Conservation (phyloP, 2,888 invertebrate species). For the Lycaena phlaeas region DNA sequence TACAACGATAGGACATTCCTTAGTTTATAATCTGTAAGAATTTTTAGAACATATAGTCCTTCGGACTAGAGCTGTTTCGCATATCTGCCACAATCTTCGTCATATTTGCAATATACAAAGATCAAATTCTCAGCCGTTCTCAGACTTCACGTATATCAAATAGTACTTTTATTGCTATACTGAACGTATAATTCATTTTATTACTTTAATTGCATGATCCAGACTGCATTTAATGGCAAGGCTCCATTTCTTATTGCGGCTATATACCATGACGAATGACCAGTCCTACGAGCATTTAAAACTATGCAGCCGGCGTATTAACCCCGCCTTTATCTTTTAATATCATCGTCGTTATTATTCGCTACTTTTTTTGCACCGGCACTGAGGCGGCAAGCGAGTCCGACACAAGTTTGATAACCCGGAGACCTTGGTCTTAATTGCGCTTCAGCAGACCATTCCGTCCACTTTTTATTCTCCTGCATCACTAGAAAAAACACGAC, state of each 20-base stretch:
- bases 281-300: conserved; percentile 35
- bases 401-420: conserved; percentile 71
- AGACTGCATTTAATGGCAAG: conserved; percentile 15
- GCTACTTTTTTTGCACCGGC: conserved; percentile 64
- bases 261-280: conserved; percentile 28
- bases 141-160: neutral
- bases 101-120: no score
- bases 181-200: conserved; percentile 11
- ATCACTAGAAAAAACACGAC: conserved; percentile 67
- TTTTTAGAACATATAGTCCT: no score
- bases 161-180: neutral
- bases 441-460: conserved; percentile 68
- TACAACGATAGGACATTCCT: no score
- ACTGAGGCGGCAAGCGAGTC: conserved; percentile 51
- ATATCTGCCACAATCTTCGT: no score
- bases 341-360: conserved; percentile 67
- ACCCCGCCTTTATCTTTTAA: conserved; percentile 65
- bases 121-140: no score
- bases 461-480: conserved; percentile 71
- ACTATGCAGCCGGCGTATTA: conserved; percentile 53
- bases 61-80: no score
- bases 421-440: conserved; percentile 74
- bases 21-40: no score
- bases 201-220: conserved; percentile 15
- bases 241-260: conserved; percentile 23